These are phyloP conservation scores for Sebastes paucispinis DNA, from an alignment of 2,797 vertebrate species.

Conservation along the genomic window DNA sequence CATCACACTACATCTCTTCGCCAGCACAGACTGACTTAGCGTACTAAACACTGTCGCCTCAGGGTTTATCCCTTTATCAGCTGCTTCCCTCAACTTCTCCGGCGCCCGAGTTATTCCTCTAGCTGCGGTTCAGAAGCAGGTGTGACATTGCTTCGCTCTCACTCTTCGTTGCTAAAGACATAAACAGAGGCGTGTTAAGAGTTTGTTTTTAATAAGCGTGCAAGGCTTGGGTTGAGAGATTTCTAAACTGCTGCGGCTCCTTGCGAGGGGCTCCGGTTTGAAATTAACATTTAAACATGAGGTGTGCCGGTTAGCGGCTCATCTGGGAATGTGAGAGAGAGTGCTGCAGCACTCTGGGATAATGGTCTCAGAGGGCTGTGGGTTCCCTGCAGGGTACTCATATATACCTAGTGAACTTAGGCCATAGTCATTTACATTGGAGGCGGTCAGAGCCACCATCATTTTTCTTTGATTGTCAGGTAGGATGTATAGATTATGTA, in stretches of 20 bases:
- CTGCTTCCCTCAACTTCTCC: conserved; percentile 12
- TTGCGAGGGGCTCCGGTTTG: conserved; percentile 21
- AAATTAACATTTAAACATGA: conserved; percentile 67
- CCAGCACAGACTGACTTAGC: conserved; percentile 28
- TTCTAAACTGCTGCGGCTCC: conserved; percentile 14
- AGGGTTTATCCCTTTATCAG: conserved; percentile 58
- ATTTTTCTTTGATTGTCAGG: conserved; percentile 40
- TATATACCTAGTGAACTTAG: conserved; percentile 16
- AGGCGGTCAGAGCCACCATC: conserved; percentile 27
- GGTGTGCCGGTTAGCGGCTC: conserved; percentile 35
- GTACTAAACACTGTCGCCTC: conserved; percentile 49
- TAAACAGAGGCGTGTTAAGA: conserved; percentile 28
- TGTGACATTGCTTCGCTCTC: conserved; percentile 23
- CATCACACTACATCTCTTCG: conserved; percentile 39
- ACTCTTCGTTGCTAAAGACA: conserved; percentile 5
- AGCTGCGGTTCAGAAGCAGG: conserved; percentile 33
- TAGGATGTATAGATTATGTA: conserved; percentile 35
- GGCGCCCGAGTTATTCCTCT: conserved; percentile 20
- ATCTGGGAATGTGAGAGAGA: conserved; percentile 19
- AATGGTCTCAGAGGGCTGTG: conserved; percentile 42
- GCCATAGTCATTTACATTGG: conserved; percentile 57
- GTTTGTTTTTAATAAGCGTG: conserved; percentile 25
- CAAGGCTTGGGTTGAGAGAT: conserved; percentile 17
- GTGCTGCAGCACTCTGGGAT: conserved; percentile 23
- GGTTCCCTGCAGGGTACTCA: background rate